Base-by-base conservation (phyloP, 2,888 invertebrate genomes). In the Entomobrya multifasciata region DNA sequence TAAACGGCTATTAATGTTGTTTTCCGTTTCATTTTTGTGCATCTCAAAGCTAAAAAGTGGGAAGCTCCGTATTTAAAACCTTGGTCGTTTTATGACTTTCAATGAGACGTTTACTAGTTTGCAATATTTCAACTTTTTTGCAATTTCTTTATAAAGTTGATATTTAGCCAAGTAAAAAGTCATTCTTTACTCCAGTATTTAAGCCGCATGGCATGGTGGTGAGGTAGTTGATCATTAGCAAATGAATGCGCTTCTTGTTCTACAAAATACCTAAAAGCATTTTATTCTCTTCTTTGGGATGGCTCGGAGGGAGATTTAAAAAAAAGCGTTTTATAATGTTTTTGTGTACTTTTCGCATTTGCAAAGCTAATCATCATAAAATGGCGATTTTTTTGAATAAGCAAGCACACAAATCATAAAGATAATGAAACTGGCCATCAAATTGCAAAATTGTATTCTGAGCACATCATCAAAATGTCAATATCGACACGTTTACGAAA, bases 401-500 rank as follows among this genome's bases (percentile, higher is more conserved):
- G n/a, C n/a, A n/a, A n/a, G 60, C 60, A 60, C 25, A 60, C 60
- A 60, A 60, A 60, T 27, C 11, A 27, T 15, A 60, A n/a, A n/a
- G n/a, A n/a, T n/a, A n/a, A n/a, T n/a, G n/a, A 60, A 60, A 57
- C 6, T 60, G 27, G 15, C 44, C 44, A 67, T 44, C 36, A 2
- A 0, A 30, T 13, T 25, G 10, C 67, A 20, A 27, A 41, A 20
- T 47, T 47, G 20, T 70, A 10, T 57, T 20, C 15, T 25, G 20
- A 4, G 11, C 70, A 20, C 44, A 22, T 70, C 70, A 70, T 70
- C 22, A 70, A 78, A 76, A 82, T 82, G 82, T 82, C 82, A 82
- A 36, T 82, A 76, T 82, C 55, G 82, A 82, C 82, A 82, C 82
- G 76, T 82, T 78, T 27, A 44, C 22, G 11, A 15, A 70, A 47